Evolutionary conservation across 1,140 invertebrate species (phyloP).

Genomic region (Holotrichia oblita): DNA sequence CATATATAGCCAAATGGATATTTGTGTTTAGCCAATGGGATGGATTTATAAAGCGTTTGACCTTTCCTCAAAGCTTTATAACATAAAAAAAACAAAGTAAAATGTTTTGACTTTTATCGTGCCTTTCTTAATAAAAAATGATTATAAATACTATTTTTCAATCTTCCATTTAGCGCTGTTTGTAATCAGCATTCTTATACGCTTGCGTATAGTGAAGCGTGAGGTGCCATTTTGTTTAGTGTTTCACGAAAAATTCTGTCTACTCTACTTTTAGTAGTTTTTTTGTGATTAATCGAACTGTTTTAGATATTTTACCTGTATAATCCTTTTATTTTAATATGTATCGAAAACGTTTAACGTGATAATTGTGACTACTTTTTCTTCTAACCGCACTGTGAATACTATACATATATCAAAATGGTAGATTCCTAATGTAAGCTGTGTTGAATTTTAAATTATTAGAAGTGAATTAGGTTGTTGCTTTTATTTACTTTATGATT

Average conservation of each 20-base stretch:
- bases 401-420: not conserved
- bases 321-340: not conserved
- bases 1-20: too few relatives aligned
- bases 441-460: not conserved
- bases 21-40: too few relatives aligned
- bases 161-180: too few relatives aligned
- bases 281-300: not conserved
- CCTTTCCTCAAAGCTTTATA: too few relatives aligned
- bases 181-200: too few relatives aligned
- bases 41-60: too few relatives aligned
- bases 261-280: not conserved
- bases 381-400: not conserved
- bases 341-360: not conserved
- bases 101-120: too few relatives aligned
- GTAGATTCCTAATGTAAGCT: not conserved
- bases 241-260: not conserved
- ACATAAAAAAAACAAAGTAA: too few relatives aligned
- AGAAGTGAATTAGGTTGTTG: not conserved
- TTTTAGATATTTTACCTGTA: not conserved
- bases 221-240: constrained; percentile 38
- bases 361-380: not conserved
- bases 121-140: too few relatives aligned
- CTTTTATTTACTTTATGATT: not conserved
- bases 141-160: too few relatives aligned
- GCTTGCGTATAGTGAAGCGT: constrained; percentile 16